Conservation (phyloP, 1,140 invertebrate genomes). For the Formica selysi region DNA sequence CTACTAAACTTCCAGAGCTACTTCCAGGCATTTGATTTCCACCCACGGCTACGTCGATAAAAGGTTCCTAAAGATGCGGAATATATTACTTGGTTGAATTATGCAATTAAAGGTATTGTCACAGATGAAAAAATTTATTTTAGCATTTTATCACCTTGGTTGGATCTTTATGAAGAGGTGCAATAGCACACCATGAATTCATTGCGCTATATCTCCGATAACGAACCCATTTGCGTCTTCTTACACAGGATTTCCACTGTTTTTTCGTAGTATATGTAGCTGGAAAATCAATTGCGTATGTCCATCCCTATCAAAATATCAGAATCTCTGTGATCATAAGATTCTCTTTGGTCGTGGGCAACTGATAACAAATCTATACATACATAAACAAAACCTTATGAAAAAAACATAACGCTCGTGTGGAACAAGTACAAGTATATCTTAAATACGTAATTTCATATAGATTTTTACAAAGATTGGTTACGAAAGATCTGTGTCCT, state of each 20-base stretch:
- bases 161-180: slow-evolving; percentile 94
- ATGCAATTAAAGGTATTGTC: neutral
- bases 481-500: too few relatives aligned
- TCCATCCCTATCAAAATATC: slow-evolving; percentile 91
- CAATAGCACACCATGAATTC: slow-evolving; percentile 96
- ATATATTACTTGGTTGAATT: slow-evolving; percentile 7
- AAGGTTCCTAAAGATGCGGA: slow-evolving; percentile 88
- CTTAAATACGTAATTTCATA: neutral
- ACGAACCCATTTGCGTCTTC: slow-evolving; percentile 95
- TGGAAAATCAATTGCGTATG: slow-evolving; percentile 97
- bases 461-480: neutral
- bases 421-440: slow-evolving; percentile 13
- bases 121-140: slow-evolving; percentile 19
- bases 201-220: slow-evolving; percentile 95
- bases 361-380: slow-evolving; percentile 70
- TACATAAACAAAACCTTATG: slow-evolving; percentile 69
- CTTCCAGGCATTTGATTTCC: slow-evolving; percentile 93
- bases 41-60: slow-evolving; percentile 94
- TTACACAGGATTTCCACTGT: slow-evolving; percentile 96
- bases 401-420: slow-evolving; percentile 46
- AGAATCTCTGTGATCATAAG: slow-evolving; percentile 74
- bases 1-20: slow-evolving; percentile 90
- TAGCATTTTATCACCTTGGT: slow-evolving; percentile 88
- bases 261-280: slow-evolving; percentile 93
- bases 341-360: slow-evolving; percentile 61